Evolutionary conservation across 2,888 invertebrate species (phyloP).

Genomic region (Protodeltote pygarga): DNA sequence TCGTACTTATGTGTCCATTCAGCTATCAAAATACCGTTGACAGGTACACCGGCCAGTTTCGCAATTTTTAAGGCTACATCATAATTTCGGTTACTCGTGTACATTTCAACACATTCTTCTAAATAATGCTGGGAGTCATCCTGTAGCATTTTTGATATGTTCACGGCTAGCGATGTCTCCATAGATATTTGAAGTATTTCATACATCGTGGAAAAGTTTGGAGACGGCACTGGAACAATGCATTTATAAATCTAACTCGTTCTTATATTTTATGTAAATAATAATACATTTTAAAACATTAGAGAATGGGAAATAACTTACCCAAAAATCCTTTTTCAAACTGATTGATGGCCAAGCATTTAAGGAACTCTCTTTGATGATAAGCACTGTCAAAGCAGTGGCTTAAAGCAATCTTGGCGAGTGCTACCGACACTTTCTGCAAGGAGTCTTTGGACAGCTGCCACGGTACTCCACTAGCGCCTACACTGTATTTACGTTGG

Average conservation of each 20-base stretch:
- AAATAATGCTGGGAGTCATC: constrained; percentile 80
- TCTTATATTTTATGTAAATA: not conserved
- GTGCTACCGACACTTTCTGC: constrained; percentile 84
- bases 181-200: constrained; percentile 87
- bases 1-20: constrained; percentile 86
- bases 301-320: constrained; percentile 40
- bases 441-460: constrained; percentile 84
- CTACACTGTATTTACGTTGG: constrained; percentile 74
- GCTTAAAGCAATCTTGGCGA: constrained; percentile 88
- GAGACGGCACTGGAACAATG: constrained; percentile 69
- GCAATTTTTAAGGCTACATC: constrained; percentile 87
- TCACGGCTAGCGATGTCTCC: constrained; percentile 83
- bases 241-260: constrained; percentile 1
- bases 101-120: constrained; percentile 82
- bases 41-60: constrained; percentile 77
- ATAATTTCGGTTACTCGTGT: constrained; percentile 83
- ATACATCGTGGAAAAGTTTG: constrained; percentile 73
- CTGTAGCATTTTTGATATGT: constrained; percentile 80
- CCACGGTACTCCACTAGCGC: constrained; percentile 65
- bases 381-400: constrained; percentile 88
- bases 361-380: constrained; percentile 89
- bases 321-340: constrained; percentile 86
- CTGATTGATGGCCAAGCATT: constrained; percentile 85
- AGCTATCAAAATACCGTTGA: constrained; percentile 83
- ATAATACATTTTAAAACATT: not conserved